These are phyloP conservation scores for Hemicrepidius hirtus DNA, from an alignment of 2,888 invertebrate genomes.

Conservation along the genomic window DNA sequence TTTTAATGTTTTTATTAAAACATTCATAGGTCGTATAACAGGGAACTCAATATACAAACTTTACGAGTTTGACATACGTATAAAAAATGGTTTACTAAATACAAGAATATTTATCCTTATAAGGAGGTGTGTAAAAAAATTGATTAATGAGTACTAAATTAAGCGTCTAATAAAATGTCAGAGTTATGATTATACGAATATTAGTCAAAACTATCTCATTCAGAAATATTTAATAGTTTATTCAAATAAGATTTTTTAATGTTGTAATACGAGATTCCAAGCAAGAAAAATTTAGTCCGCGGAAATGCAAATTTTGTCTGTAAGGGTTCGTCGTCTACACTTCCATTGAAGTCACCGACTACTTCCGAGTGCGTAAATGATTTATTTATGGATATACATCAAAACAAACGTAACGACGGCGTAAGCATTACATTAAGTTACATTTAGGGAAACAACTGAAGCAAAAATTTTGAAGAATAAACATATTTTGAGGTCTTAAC, in stretches of 20 bases:
- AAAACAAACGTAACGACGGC: too few species aligned
- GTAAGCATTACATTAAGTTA: too few species aligned
- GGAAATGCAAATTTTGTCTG: too few species aligned
- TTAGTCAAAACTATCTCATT: background rate
- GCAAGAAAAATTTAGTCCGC: background rate
- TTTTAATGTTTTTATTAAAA: slow-evolving; percentile 7
- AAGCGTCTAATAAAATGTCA: slow-evolving; percentile 11
- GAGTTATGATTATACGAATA: slow-evolving; percentile 6
- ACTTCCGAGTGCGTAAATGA: too few species aligned
- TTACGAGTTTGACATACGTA: background rate
- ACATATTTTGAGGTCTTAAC: too few species aligned
- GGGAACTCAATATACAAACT: slow-evolving; percentile 14
- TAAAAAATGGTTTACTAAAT: slow-evolving; percentile 11
- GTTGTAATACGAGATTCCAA: background rate
- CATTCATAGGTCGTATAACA: slow-evolving; percentile 14
- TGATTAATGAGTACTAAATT: slow-evolving; percentile 22
- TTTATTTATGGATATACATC: too few species aligned
- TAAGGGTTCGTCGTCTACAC: too few species aligned
- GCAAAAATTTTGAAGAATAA: too few species aligned
- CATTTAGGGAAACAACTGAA: too few species aligned
- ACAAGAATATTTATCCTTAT: background rate
- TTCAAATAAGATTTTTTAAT: background rate
- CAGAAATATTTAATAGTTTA: background rate
- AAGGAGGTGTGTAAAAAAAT: background rate
- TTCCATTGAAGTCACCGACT: too few species aligned